phyloP scores from a whole-genome alignment of 2,113 vertebrate genomes.

The Aramus guarauna region DNA sequence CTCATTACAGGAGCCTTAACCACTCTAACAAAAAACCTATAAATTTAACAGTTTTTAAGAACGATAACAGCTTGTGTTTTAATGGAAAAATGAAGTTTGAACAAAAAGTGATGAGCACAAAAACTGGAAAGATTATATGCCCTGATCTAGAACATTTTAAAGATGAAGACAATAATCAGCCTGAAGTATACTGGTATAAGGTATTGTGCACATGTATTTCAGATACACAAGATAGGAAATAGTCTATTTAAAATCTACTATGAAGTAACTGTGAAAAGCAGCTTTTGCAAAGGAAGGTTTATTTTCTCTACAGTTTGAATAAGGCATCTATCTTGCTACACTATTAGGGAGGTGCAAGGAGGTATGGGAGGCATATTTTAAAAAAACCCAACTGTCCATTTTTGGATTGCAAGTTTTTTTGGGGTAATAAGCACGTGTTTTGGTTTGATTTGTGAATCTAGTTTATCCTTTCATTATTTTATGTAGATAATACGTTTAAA shows the following conservation, averaged over 20 bases:
- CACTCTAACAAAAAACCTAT: constrained; percentile 23
- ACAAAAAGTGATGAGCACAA: not conserved
- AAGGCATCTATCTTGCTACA: not conserved
- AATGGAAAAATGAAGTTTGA: constrained; percentile 33
- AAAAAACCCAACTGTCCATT: not conserved
- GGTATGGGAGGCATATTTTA: not conserved
- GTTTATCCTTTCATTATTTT: not conserved
- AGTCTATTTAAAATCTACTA: not conserved
- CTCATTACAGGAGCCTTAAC: constrained; percentile 70
- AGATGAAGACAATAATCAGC: constrained; percentile 55
- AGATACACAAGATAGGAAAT: not conserved
- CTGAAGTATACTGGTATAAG: constrained; percentile 82
- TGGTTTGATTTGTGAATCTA: not conserved
- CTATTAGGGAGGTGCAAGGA: not conserved
- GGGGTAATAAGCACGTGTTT: not conserved
- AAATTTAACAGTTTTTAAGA: constrained; percentile 61
- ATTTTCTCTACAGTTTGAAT: not conserved
- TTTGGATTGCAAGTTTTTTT: not conserved
- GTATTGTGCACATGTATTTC: constrained; percentile 61
- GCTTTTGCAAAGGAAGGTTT: not conserved
- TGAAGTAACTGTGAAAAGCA: not conserved
- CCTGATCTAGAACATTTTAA: constrained; percentile 73
- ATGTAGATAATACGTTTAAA: not conserved
- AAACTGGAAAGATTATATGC: constrained; percentile 73
- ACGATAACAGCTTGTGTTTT: constrained; percentile 68